A percentile compares a stretch with the other conserved stretches of the same genome.
These are phyloP conservation scores for Lepidocyrtinus sp. DNA, from an alignment of 2,888 invertebrate species.

Conservation along the genomic window DNA sequence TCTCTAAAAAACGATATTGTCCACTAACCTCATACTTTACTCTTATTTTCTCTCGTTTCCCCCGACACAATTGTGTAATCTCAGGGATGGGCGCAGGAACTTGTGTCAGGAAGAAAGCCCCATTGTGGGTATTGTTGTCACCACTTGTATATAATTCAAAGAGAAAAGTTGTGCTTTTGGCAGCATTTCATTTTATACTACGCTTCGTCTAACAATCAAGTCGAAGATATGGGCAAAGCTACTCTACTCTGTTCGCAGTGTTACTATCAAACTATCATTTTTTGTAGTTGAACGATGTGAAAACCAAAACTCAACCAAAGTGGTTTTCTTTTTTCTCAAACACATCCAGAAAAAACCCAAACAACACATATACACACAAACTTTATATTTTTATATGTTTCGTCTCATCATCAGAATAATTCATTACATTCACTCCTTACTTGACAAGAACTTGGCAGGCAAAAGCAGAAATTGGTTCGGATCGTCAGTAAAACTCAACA, in stretches of 20 bases:
- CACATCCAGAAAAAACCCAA: slow-evolving; percentile 40
- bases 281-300: neutral
- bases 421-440: no score
- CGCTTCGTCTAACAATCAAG: neutral
- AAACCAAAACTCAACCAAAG: neutral
- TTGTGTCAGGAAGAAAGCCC: neutral
- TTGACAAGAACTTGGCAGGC: no score
- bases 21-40: slow-evolving; percentile 7
- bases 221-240: slow-evolving; percentile 1
- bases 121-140: neutral
- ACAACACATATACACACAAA: slow-evolving; percentile 60
- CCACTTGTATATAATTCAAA: neutral
- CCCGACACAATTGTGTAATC: neutral
- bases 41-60: neutral
- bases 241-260: slow-evolving; percentile 67
- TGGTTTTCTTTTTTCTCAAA: slow-evolving; percentile 20
- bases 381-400: no score
- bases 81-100: neutral
- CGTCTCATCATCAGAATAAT: no score
- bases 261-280: slow-evolving; percentile 65
- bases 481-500: no score
- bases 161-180: neutral
- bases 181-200: neutral
- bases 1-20: neutral
- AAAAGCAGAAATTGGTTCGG: no score